Conservation (phyloP, 2,888 invertebrate genomes). For the Penaeus monodon region DNA sequence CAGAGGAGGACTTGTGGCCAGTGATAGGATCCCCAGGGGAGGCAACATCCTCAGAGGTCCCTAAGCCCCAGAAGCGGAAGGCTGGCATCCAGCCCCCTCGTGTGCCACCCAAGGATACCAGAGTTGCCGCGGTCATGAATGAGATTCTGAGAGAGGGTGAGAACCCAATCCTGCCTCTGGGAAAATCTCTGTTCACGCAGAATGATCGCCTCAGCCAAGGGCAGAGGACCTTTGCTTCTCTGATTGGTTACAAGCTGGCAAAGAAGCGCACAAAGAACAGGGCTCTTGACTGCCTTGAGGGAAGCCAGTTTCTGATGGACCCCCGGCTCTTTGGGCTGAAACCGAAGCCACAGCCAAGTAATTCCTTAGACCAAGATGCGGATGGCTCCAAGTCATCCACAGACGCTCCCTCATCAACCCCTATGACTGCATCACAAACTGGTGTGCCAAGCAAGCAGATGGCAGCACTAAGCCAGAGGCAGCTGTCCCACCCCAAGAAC, state of each 20-base stretch:
- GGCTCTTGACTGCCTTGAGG: slow-evolving; percentile 30
- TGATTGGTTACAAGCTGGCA: slow-evolving; percentile 27
- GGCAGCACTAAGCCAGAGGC: slow-evolving; percentile 1
- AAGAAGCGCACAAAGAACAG: slow-evolving; percentile 26
- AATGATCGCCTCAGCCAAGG: slow-evolving; percentile 30
- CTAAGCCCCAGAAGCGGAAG: not conserved
- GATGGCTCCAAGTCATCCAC: no score
- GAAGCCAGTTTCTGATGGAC: slow-evolving; percentile 26
- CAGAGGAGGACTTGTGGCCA: not conserved
- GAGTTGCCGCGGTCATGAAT: not conserved
- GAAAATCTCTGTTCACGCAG: not conserved
- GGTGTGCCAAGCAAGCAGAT: no score
- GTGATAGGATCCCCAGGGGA: no score
- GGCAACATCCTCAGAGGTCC: not conserved
- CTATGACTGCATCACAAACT: no score
- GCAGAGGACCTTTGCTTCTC: slow-evolving; percentile 13
- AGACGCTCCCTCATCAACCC: no score
- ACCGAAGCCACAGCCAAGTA: not conserved
- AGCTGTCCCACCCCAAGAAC: not conserved
- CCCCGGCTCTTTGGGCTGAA: slow-evolving; percentile 44
- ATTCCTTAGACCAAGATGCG: no score
- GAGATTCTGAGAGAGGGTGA: not conserved
- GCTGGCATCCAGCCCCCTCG: not conserved
- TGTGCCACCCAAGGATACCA: not conserved
- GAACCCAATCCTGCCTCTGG: not conserved